These are phyloP conservation scores for Erebia palarica DNA, from an alignment of 2,888 invertebrate species.

Conservation along the genomic window DNA sequence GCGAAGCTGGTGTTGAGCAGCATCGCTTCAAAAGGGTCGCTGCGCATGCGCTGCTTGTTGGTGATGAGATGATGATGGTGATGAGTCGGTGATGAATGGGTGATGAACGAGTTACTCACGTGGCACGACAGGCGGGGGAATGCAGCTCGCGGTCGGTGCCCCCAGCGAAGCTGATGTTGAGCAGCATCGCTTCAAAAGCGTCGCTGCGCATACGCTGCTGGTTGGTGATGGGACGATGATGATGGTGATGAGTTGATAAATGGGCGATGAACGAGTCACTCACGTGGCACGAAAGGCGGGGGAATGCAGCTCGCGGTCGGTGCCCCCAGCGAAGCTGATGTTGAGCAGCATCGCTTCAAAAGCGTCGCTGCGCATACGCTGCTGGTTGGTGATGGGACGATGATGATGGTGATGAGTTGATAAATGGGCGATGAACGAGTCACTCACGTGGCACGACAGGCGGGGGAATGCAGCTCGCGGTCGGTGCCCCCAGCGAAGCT, in stretches of 20 bases:
- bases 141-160: too few relatives aligned
- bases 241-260: not conserved
- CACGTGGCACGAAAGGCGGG: slow-evolving; percentile 84
- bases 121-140: too few relatives aligned
- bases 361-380: too few relatives aligned
- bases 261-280: slow-evolving; percentile 37
- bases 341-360: slow-evolving; percentile 66
- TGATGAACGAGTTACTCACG: too few relatives aligned
- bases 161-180: too few relatives aligned
- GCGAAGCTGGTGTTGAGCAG: too few relatives aligned
- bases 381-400: not conserved
- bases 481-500: slow-evolving; percentile 77
- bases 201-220: too few relatives aligned
- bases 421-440: not conserved
- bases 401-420: not conserved
- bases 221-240: not conserved
- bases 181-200: too few relatives aligned
- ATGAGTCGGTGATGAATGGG: not conserved
- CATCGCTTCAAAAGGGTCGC: too few relatives aligned
- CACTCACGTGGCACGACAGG: slow-evolving; percentile 84
- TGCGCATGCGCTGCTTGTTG: not conserved
- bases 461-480: slow-evolving; percentile 72
- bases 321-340: slow-evolving; percentile 82
- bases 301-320: slow-evolving; percentile 71
- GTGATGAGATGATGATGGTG: not conserved